phyloP scores from a whole-genome alignment of 2,888 invertebrate species.

The Lymantria dispar region DNA sequence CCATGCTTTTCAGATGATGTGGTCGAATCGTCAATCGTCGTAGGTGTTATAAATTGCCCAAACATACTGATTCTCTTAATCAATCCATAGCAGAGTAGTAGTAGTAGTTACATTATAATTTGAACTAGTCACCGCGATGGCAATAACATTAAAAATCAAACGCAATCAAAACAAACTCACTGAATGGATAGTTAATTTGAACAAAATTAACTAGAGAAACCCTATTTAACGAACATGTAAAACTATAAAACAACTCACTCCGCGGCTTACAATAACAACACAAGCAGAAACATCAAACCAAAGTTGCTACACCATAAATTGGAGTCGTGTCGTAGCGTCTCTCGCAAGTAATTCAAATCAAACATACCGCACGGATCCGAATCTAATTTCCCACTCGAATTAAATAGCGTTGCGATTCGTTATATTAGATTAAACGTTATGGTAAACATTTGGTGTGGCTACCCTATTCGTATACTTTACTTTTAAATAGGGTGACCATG shows the following conservation, averaged over 20 bases:
- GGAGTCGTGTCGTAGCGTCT: conserved; percentile 32
- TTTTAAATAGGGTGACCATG: conserved; percentile 24
- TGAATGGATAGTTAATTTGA: not conserved
- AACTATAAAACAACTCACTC: conserved; percentile 1
- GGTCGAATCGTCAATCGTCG: no score
- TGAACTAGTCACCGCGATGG: no score
- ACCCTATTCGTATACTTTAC: conserved; percentile 25
- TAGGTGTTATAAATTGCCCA: no score
- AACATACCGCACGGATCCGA: conserved; percentile 55
- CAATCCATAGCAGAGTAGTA: no score
- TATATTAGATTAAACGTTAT: conserved; percentile 59
- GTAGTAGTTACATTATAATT: no score
- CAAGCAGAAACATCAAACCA: conserved; percentile 19
- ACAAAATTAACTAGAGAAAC: not conserved
- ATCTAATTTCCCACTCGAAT: conserved; percentile 69
- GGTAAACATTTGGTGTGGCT: conserved; percentile 45
- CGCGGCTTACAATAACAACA: conserved; percentile 8
- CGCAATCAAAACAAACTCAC: not conserved
- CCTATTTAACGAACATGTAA: not conserved
- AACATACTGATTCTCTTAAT: no score
- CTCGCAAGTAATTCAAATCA: conserved; percentile 59
- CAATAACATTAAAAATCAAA: no score
- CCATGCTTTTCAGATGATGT: no score
- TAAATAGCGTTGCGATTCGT: conserved; percentile 57
- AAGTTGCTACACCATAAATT: conserved; percentile 30